Evolutionary conservation across 2,113 vertebrate genomes (phyloP).

Genomic region (Oxygymnocypris stewartii): DNA sequence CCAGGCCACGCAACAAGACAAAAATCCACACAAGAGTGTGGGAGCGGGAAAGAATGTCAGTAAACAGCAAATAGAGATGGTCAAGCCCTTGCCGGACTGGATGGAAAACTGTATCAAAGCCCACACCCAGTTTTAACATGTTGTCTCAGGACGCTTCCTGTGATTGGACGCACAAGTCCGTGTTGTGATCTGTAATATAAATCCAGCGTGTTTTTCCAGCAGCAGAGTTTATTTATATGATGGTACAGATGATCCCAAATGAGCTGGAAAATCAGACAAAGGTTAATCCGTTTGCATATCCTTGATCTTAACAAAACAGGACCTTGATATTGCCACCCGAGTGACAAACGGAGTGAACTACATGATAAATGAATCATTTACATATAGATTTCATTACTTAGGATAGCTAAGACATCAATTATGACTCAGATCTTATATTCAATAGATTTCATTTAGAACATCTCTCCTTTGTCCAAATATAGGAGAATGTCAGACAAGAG

Average conservation of each 20-base stretch:
- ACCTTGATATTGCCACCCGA: not conserved
- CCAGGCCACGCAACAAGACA: not conserved
- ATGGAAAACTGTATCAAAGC: not conserved
- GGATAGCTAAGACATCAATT: not conserved
- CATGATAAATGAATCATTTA: not conserved
- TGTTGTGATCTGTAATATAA: not conserved
- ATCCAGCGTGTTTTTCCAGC: not conserved
- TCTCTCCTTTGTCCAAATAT: not conserved
- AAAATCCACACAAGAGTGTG: not conserved
- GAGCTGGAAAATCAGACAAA: slow-evolving; percentile 8
- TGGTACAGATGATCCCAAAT: not conserved
- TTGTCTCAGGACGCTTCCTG: not conserved
- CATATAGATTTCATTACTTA: not conserved
- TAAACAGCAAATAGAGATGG: slow-evolving; percentile 18
- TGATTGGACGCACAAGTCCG: not conserved
- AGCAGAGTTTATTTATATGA: not conserved
- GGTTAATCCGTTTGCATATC: not conserved
- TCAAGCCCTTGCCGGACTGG: slow-evolving; percentile 6
- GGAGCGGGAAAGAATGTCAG: not conserved
- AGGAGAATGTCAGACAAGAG: too few relatives aligned
- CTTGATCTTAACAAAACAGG: slow-evolving; percentile 15
- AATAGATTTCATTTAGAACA: not conserved
- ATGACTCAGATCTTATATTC: not conserved
- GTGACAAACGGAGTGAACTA: not conserved
- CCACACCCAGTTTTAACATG: not conserved